These are phyloP conservation scores for Phortica variegata DNA, from an alignment of 1,140 invertebrate genomes.

Conservation along the genomic window DNA sequence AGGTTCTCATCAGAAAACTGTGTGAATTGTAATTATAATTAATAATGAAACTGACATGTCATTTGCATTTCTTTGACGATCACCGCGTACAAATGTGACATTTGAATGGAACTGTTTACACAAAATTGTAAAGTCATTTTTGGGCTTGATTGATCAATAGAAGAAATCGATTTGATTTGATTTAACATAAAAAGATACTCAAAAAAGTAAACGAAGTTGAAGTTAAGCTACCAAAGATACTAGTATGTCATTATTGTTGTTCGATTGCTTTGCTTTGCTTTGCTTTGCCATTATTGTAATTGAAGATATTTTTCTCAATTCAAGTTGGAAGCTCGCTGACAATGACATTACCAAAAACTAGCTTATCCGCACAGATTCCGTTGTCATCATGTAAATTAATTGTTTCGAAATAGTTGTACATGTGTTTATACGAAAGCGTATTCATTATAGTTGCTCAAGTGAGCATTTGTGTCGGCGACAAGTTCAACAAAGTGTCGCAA, in stretches of 20 bases:
- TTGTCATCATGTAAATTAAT: not conserved
- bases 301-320: not conserved
- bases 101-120: too few species aligned
- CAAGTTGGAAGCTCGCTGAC: too few species aligned
- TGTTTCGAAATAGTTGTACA: not conserved
- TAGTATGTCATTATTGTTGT: not conserved
- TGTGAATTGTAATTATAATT: not conserved
- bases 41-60: not conserved
- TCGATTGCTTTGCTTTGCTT: too few species aligned
- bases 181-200: too few species aligned
- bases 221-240: not conserved
- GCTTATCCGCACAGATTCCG: not conserved
- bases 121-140: too few species aligned
- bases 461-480: not conserved
- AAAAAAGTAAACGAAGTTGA: not conserved
- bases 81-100: too few species aligned
- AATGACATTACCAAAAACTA: not conserved
- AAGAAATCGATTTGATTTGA: too few species aligned
- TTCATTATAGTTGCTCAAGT: not conserved
- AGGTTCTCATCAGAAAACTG: not conserved
- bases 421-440: not conserved
- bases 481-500: not conserved
- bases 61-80: too few species aligned
- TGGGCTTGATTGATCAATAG: too few species aligned
- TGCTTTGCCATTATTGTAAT: not conserved